These are phyloP conservation scores for Drosophila macrospina DNA, from an alignment of 2,888 invertebrate genomes.

Conservation along the genomic window DNA sequence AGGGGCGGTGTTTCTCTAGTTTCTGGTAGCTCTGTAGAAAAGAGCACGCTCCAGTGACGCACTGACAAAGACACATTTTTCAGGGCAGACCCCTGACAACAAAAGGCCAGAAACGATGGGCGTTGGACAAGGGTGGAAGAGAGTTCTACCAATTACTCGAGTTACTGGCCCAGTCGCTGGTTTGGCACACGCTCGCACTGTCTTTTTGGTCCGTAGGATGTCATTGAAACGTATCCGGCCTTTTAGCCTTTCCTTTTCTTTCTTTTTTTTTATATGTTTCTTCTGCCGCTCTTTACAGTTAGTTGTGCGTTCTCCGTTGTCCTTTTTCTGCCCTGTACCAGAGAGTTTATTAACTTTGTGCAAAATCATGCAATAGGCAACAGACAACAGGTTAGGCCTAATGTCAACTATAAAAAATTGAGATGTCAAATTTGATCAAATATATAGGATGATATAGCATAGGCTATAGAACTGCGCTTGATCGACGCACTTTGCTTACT, in stretches of 20 bases:
- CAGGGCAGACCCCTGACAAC: constrained; percentile 34
- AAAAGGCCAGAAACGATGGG: constrained; percentile 32
- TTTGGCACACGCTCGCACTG: constrained; percentile 3
- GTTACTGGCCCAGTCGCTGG: constrained; percentile 62
- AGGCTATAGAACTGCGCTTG: no score
- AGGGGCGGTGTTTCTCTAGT: background rate
- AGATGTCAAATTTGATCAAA: no score
- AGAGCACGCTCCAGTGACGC: constrained; percentile 72
- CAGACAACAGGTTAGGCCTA: no score
- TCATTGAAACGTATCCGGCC: constrained; percentile 71
- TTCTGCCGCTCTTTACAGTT: constrained; percentile 26
- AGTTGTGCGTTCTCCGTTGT: constrained; percentile 24
- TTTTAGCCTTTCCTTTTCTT: constrained; percentile 41
- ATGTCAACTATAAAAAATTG: no score
- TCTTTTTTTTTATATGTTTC: background rate
- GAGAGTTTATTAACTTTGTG: no score
- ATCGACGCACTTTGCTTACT: no score
- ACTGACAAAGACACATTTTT: constrained; percentile 78
- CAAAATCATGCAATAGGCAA: no score
- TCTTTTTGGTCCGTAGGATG: constrained; percentile 40
- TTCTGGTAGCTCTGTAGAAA: background rate
- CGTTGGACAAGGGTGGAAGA: background rate
- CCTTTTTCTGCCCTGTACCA: background rate
- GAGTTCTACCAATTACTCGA: constrained; percentile 70
- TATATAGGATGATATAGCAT: no score